phyloP scores from a whole-genome alignment of 2,888 invertebrate genomes.

The Pterostichus niger region DNA sequence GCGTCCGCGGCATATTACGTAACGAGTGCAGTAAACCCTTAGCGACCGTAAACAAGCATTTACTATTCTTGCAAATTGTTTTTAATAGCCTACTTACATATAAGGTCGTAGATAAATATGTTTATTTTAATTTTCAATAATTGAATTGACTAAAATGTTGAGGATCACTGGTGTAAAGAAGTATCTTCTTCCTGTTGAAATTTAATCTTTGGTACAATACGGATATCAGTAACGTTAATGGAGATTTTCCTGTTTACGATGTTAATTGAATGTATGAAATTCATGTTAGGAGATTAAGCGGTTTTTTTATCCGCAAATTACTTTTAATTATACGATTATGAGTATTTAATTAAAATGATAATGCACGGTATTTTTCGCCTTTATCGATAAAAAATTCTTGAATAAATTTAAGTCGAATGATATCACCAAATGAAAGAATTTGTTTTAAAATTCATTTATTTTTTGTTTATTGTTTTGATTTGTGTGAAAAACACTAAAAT shows the following conservation, averaged over 20 bases:
- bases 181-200: neutral
- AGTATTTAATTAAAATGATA: slow-evolving; percentile 5
- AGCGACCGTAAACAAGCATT: too few species aligned
- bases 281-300: neutral
- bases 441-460: too few species aligned
- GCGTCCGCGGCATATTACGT: too few species aligned
- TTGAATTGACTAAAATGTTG: too few species aligned
- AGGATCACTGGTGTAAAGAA: neutral
- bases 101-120: too few species aligned
- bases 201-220: neutral
- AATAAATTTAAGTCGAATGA: slow-evolving; percentile 18
- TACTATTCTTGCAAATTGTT: too few species aligned
- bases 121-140: too few species aligned
- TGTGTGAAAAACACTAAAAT: neutral
- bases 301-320: slow-evolving; percentile 23
- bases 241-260: slow-evolving; percentile 40
- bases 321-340: slow-evolving; percentile 16
- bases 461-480: too few species aligned
- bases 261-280: neutral
- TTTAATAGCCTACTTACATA: too few species aligned
- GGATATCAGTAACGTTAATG: slow-evolving; percentile 10
- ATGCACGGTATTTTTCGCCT: slow-evolving; percentile 4
- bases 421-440: neutral
- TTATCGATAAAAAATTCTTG: neutral
- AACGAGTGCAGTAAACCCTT: too few species aligned